Base-by-base conservation (phyloP, 2,797 vertebrate genomes). In the Enoplosus armatus region DNA sequence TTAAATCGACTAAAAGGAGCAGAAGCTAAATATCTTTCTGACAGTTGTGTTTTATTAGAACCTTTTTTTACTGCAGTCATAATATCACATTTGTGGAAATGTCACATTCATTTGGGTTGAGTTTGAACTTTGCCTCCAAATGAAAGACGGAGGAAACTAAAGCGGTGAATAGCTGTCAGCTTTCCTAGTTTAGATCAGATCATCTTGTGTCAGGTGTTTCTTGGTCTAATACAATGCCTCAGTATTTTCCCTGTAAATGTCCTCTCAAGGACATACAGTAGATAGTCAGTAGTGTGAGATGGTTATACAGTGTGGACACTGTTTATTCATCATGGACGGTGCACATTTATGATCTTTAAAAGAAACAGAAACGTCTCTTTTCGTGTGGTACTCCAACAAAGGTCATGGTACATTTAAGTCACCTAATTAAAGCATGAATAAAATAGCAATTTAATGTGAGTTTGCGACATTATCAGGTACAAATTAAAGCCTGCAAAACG, bases 101-200 rank as follows among this genome's bases (percentile, higher is more conserved):
- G 63, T 58, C 67, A 12, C 1, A 0, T 11, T 64, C 11, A 47
- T 50, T 51, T 51, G 35, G 37, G 35, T 62, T 66, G 43, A 29
- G 59, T 16, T 51, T 81, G 70, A 78, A 65, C 60, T 77, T 55
- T 76, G 61, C 39, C 61, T 65, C 67, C 61, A 58, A 29, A n/a
- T 31, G 60, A 31, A 10, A 35, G 54, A 10, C 26, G 0, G 50
- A 18, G 33, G 53, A 67, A 55, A 58, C 22, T 26, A 6, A 63
- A 75, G 18, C 67, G 59, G 72, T 33, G 70, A 61, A 37, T 14
- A 4, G 9, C 56, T 54, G 39, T 79, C 79, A 51, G 45, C 3
- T 60, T 69, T 82, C 41, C 62, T 33, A 56, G 76, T 29, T 69
- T 1, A 11, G 48, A 64, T 79, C 47, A 14, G 62, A 64, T 63